These are phyloP conservation scores for Holocentrus rufus DNA, from an alignment of 2,797 vertebrate genomes.

Conservation along the genomic window DNA sequence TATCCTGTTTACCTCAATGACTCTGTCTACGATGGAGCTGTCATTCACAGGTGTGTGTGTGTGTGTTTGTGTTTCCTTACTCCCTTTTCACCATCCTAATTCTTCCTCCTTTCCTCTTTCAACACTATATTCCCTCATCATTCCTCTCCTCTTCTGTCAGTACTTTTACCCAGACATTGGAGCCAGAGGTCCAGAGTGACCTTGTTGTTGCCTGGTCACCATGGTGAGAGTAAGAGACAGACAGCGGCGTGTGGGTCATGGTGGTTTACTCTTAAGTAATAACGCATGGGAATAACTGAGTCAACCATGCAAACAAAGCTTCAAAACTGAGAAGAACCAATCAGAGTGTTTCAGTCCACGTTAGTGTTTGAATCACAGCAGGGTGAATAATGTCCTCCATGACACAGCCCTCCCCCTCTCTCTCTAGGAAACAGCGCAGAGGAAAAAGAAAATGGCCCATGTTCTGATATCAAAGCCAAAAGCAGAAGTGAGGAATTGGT, in stretches of 20 bases:
- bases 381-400: conserved; percentile 81
- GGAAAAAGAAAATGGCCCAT: conserved; percentile 69
- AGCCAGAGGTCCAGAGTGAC: conserved; percentile 11
- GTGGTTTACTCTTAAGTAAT: conserved; percentile 64
- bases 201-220: conserved; percentile 68
- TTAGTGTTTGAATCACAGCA: conserved; percentile 66
- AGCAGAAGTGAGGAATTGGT: conserved; percentile 9
- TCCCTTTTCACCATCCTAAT: not conserved
- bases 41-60: conserved; percentile 86
- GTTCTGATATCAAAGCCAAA: conserved; percentile 47
- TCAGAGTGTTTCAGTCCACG: conserved; percentile 39
- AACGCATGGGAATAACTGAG: conserved; percentile 69
- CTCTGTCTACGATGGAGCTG: conserved; percentile 94
- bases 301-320: conserved; percentile 52
- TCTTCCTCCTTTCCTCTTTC: conserved; percentile 3
- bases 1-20: conserved; percentile 90
- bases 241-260: conserved; percentile 52
- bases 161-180: conserved; percentile 1
- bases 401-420: conserved; percentile 59
- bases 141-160: conserved; percentile 25
- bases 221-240: conserved; percentile 65
- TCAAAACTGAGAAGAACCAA: conserved; percentile 42
- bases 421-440: conserved; percentile 32
- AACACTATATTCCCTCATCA: conserved; percentile 6
- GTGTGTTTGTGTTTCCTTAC: conserved; percentile 12